These are phyloP conservation scores for Zaprionus camerounensis DNA, from an alignment of 1,140 invertebrate species.

Conservation along the genomic window DNA sequence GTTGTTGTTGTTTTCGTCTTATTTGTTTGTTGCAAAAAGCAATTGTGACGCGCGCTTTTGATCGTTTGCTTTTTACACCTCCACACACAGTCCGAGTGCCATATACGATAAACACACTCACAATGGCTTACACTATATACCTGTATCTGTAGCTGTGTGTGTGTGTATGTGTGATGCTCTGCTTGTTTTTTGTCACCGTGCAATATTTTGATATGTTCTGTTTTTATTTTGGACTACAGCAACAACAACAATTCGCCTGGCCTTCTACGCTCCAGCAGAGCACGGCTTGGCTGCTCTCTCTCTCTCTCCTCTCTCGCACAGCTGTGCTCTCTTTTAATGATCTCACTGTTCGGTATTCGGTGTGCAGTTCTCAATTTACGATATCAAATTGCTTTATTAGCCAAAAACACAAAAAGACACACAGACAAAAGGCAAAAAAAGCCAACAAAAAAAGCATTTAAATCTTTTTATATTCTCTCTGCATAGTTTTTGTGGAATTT, in stretches of 20 bases:
- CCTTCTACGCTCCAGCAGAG: conserved; percentile 58
- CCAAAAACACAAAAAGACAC: conserved; percentile 57
- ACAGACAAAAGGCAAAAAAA: conserved; percentile 28
- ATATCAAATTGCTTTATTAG: conserved; percentile 80
- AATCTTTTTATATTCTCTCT: conserved; percentile 60
- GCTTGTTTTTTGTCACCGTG: conserved; percentile 43
- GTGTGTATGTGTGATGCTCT: conserved; percentile 37
- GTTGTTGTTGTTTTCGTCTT: conserved; percentile 36
- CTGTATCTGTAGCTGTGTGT: conserved; percentile 31
- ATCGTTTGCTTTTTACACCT: conserved; percentile 64
- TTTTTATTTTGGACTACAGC: conserved; percentile 43
- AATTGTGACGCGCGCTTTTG: conserved; percentile 56
- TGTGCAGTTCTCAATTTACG: conserved; percentile 64
- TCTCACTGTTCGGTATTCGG: conserved; percentile 55
- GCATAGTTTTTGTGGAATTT: conserved; percentile 51
- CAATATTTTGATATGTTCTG: conserved; percentile 59
- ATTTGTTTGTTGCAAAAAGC: conserved; percentile 40
- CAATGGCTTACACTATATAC: neutral
- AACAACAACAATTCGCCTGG: conserved; percentile 28
- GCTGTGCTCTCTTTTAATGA: conserved; percentile 56
- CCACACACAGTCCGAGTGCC: conserved; percentile 47
- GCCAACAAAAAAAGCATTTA: conserved; percentile 45
- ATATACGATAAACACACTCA: conserved; percentile 35
- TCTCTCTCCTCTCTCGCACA: neutral
- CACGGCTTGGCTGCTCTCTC: conserved; percentile 56